Base-by-base conservation (phyloP, 2,113 vertebrate species). In the Synodontis membranacea region DNA sequence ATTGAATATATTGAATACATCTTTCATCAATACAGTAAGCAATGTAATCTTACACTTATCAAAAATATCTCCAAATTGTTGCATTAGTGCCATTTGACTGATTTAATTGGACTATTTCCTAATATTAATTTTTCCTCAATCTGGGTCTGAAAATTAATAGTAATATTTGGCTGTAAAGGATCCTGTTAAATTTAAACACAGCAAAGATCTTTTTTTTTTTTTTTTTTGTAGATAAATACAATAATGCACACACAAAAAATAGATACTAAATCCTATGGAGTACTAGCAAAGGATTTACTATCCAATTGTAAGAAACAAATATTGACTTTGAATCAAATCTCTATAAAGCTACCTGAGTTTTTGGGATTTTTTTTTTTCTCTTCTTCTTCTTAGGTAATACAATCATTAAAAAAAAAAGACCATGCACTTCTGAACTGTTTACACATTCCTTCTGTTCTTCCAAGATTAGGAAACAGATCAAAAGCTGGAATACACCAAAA, bases 291-390 rank as follows among this genome's bases (percentile, higher is more conserved):
- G 93, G 93, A 92, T 93, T 94, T 94, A 93, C 95, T 93, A 95
- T 89, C 72, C 88, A 86, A 89, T 93, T 93, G 93, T 90, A 92
- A 93, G 94, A 95, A 93, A 95, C 90, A 88, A 95, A 95, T 94
- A 94, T 84, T 88, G 95, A 94, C 95, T 95, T 92, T 94, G 93
- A 95, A 95, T 95, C 91, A 70, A 90, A 95, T 94, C 94, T 94
- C 91, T 93, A 90, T 88, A 95, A 94, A 93, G 95, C 95, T 95
- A 96, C 96, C 96, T 97, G 96, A 97, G 96, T 95, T 95, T 87
- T 81, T 85, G 74, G 31, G 34, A 23, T 89, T 88, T 83, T 84
- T 81, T 83, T 84, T 84, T 89, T 84, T 52, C n/a, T n/a, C n/a
- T n/a, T n/a, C n/a, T 84, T 82, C 83, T 88, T 94, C 93, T 86